Evolutionary conservation across 1,140 invertebrate species (phyloP).

Genomic region (Brachionus sp.): DNA sequence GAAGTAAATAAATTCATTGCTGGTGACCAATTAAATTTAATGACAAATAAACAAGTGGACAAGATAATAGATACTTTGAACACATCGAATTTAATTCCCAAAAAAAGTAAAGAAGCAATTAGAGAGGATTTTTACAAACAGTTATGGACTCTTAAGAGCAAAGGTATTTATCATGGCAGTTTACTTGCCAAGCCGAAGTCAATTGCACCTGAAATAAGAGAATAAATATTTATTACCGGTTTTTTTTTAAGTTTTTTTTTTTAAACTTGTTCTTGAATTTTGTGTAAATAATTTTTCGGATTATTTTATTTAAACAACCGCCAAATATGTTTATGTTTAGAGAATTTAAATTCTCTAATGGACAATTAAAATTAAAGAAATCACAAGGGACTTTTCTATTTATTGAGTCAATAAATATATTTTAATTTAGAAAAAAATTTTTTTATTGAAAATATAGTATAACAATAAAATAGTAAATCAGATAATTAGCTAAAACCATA

Average conservation of each 20-base stretch:
- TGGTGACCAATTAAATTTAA: background rate
- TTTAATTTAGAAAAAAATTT: too few species aligned
- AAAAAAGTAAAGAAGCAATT: background rate
- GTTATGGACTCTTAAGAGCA: slow-evolving; percentile 15
- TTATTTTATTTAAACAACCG: background rate
- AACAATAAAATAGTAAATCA: too few species aligned
- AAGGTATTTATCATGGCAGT: slow-evolving; percentile 23
- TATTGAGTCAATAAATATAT: background rate
- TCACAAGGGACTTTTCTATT: background rate
- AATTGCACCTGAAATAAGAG: slow-evolving; percentile 34
- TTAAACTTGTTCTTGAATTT: background rate
- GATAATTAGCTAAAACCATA: too few species aligned
- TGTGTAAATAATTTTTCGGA: background rate
- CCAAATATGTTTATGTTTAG: background rate
- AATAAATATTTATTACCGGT: slow-evolving; percentile 5
- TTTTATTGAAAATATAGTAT: too few species aligned
- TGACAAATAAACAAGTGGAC: slow-evolving; percentile 22
- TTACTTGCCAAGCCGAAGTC: slow-evolving; percentile 15
- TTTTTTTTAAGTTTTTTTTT: background rate
- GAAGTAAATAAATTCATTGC: slow-evolving; percentile 12
- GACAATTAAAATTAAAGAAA: background rate
- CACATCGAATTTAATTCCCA: background rate
- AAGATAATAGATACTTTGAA: background rate
- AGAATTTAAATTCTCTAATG: background rate
- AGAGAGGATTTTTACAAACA: slow-evolving; percentile 19